phyloP scores from a whole-genome alignment of 1,140 invertebrate genomes.

The Penaeus indicus region DNA sequence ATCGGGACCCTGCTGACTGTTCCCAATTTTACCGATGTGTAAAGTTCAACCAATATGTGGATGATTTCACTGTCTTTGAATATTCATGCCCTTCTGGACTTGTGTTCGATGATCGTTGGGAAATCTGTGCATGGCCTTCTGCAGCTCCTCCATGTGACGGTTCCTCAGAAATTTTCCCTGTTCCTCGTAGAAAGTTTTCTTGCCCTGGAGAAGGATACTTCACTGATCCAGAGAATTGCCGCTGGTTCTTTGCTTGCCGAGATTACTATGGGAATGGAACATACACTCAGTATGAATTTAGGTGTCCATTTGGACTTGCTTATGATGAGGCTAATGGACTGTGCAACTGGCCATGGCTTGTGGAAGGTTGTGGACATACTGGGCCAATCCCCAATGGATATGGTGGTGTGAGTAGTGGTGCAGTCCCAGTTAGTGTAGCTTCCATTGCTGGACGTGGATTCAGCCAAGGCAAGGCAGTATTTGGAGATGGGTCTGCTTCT shows the following conservation, averaged over 20 bases:
- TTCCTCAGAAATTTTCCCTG: constrained; percentile 76
- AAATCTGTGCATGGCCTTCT: constrained; percentile 87
- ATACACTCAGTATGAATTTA: constrained; percentile 83
- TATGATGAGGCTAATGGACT: constrained; percentile 81
- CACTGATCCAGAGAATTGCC: constrained; percentile 85
- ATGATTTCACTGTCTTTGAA: constrained; percentile 84
- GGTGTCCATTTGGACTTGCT: constrained; percentile 85
- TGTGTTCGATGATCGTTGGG: constrained; percentile 82
- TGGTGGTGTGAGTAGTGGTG: constrained; percentile 19
- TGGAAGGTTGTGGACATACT: constrained; percentile 77
- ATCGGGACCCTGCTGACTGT: constrained; percentile 84
- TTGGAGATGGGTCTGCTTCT: neutral
- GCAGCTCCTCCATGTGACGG: constrained; percentile 78
- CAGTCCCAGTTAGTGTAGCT: constrained; percentile 49
- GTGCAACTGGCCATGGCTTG: constrained; percentile 88
- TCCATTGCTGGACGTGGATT: constrained; percentile 44
- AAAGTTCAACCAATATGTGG: constrained; percentile 81
- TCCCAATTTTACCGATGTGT: constrained; percentile 87
- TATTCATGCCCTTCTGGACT: constrained; percentile 86
- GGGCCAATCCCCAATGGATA: constrained; percentile 46
- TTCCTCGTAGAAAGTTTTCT: constrained; percentile 75
- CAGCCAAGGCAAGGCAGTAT: constrained; percentile 48
- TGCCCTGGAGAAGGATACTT: constrained; percentile 77
- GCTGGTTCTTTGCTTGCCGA: constrained; percentile 86
- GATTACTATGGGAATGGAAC: constrained; percentile 79